Percentiles rank a stretch among this genome's conserved stretches.
These are phyloP conservation scores for Leptobrachium ailaonicum DNA, from an alignment of 2,113 vertebrate genomes.

Conservation along the genomic window DNA sequence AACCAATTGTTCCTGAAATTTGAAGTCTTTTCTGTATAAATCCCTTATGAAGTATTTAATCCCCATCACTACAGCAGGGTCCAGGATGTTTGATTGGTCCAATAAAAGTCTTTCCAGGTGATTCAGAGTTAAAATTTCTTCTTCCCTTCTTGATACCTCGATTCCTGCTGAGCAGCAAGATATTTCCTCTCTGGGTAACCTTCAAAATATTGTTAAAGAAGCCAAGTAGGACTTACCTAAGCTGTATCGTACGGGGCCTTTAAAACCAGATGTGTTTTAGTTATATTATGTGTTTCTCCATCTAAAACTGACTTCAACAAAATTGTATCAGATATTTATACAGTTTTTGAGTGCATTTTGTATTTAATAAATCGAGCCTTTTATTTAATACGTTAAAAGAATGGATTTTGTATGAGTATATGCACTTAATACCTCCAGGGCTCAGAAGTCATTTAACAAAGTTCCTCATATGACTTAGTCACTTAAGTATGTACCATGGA, in stretches of 20 bases:
- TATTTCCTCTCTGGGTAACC: slow-evolving; percentile 61
- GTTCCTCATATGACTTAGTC: no score
- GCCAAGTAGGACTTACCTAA: neutral
- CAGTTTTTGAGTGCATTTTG: neutral
- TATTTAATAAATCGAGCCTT: neutral
- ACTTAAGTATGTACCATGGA: no score
- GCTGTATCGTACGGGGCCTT: neutral
- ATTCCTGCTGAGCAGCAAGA: slow-evolving; percentile 59
- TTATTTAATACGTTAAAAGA: neutral
- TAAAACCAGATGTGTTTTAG: neutral
- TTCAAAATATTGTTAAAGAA: slow-evolving; percentile 53
- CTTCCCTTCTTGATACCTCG: slow-evolving; percentile 61
- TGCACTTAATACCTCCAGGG: neutral
- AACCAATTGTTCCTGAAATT: slow-evolving; percentile 66
- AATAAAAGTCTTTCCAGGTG: slow-evolving; percentile 5
- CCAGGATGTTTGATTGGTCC: neutral
- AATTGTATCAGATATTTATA: neutral
- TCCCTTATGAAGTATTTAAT: slow-evolving; percentile 67
- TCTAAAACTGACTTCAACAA: neutral
- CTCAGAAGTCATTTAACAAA: no score
- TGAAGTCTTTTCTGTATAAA: slow-evolving; percentile 53
- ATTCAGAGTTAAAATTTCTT: slow-evolving; percentile 50
- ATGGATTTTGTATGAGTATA: neutral
- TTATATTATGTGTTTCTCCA: neutral
- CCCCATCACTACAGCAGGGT: slow-evolving; percentile 35